Evolutionary conservation across 2,888 invertebrate genomes (phyloP), one percentile per base, ranked within the genome.

Genomic region (Muschampia plurimacula): DNA sequence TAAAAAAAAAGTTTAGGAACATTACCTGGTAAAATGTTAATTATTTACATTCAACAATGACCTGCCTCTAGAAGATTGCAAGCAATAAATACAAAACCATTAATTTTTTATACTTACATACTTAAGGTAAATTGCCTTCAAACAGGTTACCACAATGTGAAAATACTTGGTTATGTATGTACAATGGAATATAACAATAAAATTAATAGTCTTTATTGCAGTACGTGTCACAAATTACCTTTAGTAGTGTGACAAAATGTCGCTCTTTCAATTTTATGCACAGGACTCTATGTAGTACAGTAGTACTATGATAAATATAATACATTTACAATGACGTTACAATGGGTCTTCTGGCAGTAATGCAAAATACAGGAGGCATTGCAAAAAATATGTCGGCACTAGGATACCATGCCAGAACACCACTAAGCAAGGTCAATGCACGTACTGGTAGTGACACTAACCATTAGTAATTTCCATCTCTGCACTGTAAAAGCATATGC

Each of bases 141-240:
- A 36, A 60, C 59, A 36, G n/a, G 36, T 60, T 13, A 7, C 32
- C 36, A 36, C 36, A 57, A 5, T 36, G 36, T 36, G 36, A 36
- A 60, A 60, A 8, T n/a, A 55, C 55, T 55, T 28, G 15, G 22
- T 10, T 55, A 60, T 60, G n/a, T 22, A 22, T 22, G 36, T 13
- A 36, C 60, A 60, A 60, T 60, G 32, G 36, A 60, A 60, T 36
- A 36, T n/a, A 60, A 60, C 55, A 60, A 60, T 60, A 60, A 32
- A 60, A 13, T 32, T 60, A n/a, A 32, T 28, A 32, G 2, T 59
- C 59, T 59, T 59, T 59, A 36, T 60, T 60, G 36, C 36, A 60
- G 13, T 36, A 36, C 60, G 2, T 36, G 59, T n/a, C 36, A 36
- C 28, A 59, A 59, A 59, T 59, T 32, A 59, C 22, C 28, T 28